Evolutionary conservation across 2,888 invertebrate genomes (phyloP).

Genomic region (Cylloceria caligata): DNA sequence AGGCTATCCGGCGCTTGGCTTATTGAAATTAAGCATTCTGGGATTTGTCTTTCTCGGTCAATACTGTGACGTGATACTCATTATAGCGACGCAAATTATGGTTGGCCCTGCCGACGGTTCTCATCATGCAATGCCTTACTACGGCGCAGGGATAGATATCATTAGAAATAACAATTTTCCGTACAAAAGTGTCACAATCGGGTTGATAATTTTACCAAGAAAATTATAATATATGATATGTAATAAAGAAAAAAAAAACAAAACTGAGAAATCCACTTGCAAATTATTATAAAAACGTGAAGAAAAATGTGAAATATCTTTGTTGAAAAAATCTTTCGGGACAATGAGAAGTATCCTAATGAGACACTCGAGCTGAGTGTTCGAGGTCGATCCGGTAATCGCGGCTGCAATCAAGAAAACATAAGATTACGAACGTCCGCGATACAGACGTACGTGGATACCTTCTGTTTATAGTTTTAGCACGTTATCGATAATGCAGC

Average conservation of each 20-base stretch:
- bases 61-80: slow-evolving; percentile 96
- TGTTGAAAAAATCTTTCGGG: too few species aligned
- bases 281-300: not conserved
- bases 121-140: slow-evolving; percentile 96
- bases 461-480: not conserved
- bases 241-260: too few species aligned
- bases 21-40: slow-evolving; percentile 97
- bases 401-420: not conserved
- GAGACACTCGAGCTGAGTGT: too few species aligned
- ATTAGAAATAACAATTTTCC: slow-evolving; percentile 94
- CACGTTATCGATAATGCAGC: slow-evolving; percentile 14
- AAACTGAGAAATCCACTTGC: not conserved
- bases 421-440: not conserved
- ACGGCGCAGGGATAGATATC: slow-evolving; percentile 94
- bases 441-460: not conserved
- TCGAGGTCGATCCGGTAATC: not conserved
- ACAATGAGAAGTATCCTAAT: too few species aligned
- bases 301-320: too few species aligned
- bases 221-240: too few species aligned
- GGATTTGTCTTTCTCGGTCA: slow-evolving; percentile 99
- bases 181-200: slow-evolving; percentile 91
- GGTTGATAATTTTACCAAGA: slow-evolving; percentile 91
- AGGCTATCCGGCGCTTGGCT: slow-evolving; percentile 98
- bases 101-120: slow-evolving; percentile 98
- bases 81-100: slow-evolving; percentile 97